Evolutionary conservation across 1,140 invertebrate genomes (phyloP).

Genomic region (Zaprionus gabonicus): DNA sequence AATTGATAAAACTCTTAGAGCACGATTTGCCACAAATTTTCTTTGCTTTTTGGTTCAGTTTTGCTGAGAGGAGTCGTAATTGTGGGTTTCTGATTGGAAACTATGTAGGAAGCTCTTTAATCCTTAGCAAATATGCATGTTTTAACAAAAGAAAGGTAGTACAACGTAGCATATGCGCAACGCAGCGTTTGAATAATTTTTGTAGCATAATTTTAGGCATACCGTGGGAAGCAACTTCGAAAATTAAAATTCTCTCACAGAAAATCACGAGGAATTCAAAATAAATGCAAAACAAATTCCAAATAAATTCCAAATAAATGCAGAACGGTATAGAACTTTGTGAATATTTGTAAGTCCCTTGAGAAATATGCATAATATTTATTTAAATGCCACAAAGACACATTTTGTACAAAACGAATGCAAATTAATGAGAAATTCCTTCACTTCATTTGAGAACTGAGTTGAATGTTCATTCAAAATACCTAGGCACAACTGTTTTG

Average conservation of each 20-base stretch:
- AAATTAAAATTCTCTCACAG: no score
- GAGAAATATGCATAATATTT: background rate
- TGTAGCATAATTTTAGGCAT: background rate
- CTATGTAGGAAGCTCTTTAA: background rate
- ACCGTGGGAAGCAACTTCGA: no score
- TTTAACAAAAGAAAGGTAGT: background rate
- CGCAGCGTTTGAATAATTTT: background rate
- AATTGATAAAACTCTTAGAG: background rate
- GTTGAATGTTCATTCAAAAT: no score
- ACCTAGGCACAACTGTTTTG: no score
- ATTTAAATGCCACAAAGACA: background rate
- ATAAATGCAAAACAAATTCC: no score
- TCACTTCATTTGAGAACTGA: no score
- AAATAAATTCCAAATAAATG: no score
- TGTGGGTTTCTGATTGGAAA: background rate
- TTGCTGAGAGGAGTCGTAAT: background rate
- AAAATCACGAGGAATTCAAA: no score
- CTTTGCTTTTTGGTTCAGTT: background rate
- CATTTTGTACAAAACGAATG: background rate
- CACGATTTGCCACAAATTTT: background rate
- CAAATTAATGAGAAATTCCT: background rate
- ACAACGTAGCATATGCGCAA: constrained; percentile 22
- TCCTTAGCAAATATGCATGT: background rate
- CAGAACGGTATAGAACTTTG: no score
- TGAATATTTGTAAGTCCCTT: no score